Evolutionary conservation across 2,113 vertebrate species (phyloP).

Genomic region (Leptobrachium ailaonicum): DNA sequence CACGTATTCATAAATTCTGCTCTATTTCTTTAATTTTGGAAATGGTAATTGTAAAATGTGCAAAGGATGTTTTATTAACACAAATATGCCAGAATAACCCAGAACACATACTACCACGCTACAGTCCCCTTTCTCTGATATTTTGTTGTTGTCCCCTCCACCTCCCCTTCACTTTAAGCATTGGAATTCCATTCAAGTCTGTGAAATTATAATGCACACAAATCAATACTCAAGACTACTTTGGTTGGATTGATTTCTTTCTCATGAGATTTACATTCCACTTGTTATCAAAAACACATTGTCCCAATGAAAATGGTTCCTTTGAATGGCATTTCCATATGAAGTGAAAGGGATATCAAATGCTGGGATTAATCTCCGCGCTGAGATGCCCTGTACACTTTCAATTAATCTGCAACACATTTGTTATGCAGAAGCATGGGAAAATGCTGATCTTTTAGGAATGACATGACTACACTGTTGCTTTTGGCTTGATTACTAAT

Average conservation of each 20-base stretch:
- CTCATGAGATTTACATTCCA: slow-evolving; percentile 70
- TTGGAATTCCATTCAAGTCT: slow-evolving; percentile 60
- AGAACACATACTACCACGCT: too few species aligned
- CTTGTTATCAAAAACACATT: slow-evolving; percentile 69
- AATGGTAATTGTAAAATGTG: too few species aligned
- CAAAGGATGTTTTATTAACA: too few species aligned
- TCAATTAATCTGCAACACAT: slow-evolving; percentile 61
- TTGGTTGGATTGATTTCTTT: slow-evolving; percentile 70
- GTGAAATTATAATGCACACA: slow-evolving; percentile 67
- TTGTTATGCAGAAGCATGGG: slow-evolving; percentile 67
- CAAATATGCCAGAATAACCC: too few species aligned
- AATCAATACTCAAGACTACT: slow-evolving; percentile 64
- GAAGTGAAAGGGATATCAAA: slow-evolving; percentile 65
- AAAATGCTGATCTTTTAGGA: slow-evolving; percentile 67
- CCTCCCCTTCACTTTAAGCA: slow-evolving; percentile 6
- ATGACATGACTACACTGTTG: slow-evolving; percentile 62
- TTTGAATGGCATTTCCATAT: slow-evolving; percentile 71
- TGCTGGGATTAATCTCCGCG: slow-evolving; percentile 66
- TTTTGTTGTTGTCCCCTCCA: slow-evolving; percentile 3
- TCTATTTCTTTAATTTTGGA: too few species aligned
- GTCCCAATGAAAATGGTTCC: slow-evolving; percentile 67
- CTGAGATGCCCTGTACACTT: slow-evolving; percentile 60
- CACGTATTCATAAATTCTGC: too few species aligned
- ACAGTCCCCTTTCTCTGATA: background rate
- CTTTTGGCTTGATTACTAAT: slow-evolving; percentile 66